These are phyloP conservation scores for Macropus fuliginosus DNA, from an alignment of 2,797 vertebrate species.

Conservation along the genomic window DNA sequence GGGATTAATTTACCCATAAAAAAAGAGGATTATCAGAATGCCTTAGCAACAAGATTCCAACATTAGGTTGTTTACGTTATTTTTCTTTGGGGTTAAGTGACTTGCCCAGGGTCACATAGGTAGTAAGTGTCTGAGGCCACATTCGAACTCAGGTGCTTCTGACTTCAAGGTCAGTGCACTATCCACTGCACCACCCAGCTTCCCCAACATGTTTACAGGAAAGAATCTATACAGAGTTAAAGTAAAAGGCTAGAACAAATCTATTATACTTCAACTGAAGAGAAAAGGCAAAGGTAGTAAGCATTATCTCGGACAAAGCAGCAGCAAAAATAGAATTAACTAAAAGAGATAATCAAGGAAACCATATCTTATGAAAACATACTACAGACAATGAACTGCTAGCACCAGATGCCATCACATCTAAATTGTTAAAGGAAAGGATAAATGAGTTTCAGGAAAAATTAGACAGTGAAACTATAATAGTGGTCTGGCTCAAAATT, in stretches of 20 bases:
- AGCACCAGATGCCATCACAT: not conserved
- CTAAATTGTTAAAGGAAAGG: not conserved
- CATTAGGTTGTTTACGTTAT: not conserved
- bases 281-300: not conserved
- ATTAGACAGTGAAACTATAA: not conserved
- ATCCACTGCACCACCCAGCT: not conserved
- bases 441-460: not conserved
- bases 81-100: not conserved
- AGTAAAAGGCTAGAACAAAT: not conserved
- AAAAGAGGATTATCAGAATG: not conserved
- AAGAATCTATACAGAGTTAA: not conserved
- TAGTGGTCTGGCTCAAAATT: not conserved
- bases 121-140: not conserved
- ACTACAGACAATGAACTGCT: not conserved
- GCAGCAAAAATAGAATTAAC: not conserved
- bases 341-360: not conserved
- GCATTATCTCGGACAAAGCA: not conserved
- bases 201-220: not conserved
- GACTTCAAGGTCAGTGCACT: not conserved
- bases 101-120: not conserved
- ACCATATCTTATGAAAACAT: not conserved
- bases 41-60: not conserved
- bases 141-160: not conserved
- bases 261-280: not conserved
- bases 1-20: not conserved